Conservation (phyloP, 2,113 vertebrate species). For the Pelecanoides urinatrix region DNA sequence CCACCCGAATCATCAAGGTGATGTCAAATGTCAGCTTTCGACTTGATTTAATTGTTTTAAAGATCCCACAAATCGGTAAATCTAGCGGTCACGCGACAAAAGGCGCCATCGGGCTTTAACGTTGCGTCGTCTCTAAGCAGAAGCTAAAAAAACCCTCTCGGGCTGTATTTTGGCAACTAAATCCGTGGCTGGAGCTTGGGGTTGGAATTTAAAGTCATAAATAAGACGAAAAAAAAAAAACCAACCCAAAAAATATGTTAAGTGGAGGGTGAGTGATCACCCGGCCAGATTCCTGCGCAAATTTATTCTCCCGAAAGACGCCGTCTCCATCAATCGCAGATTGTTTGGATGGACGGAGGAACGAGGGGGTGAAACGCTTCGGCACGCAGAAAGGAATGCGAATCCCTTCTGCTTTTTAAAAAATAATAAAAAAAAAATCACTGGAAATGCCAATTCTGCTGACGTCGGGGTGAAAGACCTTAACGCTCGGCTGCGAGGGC, state of each 20-base stretch:
- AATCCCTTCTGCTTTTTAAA: background rate
- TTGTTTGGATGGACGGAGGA: background rate
- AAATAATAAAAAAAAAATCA: background rate
- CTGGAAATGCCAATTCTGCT: background rate
- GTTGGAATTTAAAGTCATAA: background rate
- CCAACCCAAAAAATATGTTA: background rate
- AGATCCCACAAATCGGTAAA: rapidly evolving
- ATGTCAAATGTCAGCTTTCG: rapidly evolving
- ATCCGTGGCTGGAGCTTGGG: background rate
- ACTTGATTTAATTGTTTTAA: rapidly evolving
- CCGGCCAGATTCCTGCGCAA: background rate
- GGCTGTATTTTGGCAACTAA: background rate
- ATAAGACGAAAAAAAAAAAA: background rate
- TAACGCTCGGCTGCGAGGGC: rapidly evolving
- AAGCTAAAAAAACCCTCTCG: rapidly evolving
- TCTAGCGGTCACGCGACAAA: rapidly evolving
- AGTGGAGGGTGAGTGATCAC: background rate
- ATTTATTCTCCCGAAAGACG: background rate
- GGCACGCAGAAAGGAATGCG: background rate
- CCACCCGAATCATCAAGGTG: rapidly evolving
- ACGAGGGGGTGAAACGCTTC: background rate
- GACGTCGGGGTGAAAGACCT: background rate
- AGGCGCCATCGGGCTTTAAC: rapidly evolving
- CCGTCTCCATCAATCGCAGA: background rate
- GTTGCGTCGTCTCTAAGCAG: rapidly evolving